phyloP scores from a whole-genome alignment of 1,140 invertebrate species.

The Philotrypesis tridentata region DNA sequence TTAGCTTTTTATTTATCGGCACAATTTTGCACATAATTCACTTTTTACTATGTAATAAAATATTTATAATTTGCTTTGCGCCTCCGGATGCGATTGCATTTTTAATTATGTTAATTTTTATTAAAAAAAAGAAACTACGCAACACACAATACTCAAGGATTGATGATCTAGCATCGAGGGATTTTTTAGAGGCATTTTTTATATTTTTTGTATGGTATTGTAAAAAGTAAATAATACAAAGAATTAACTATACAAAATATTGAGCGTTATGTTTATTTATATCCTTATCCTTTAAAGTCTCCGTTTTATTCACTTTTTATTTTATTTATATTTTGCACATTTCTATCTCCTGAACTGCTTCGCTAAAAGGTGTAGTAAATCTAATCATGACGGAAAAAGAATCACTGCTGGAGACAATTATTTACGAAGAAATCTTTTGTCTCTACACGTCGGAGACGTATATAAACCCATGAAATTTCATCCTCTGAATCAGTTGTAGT shows the following conservation, averaged over 20 bases:
- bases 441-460: not conserved
- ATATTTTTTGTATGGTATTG: constrained; percentile 23
- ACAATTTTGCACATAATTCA: constrained; percentile 4
- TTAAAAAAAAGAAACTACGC: constrained; percentile 1
- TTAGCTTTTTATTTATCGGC: constrained; percentile 35
- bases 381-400: constrained; percentile 37
- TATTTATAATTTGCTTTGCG: not conserved
- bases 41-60: constrained; percentile 11
- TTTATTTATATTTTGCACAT: not conserved
- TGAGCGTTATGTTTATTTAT: not conserved
- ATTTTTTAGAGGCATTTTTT: constrained; percentile 49
- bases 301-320: too few relatives aligned
- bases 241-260: constrained; percentile 9
- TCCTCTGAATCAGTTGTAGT: constrained; percentile 2
- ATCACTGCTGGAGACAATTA: constrained; percentile 38
- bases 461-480: constrained; percentile 32
- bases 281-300: not conserved
- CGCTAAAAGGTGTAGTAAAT: constrained; percentile 1
- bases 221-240: constrained; percentile 36
- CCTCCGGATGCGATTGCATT: constrained; percentile 20
- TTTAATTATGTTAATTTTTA: constrained; percentile 23
- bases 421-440: not conserved
- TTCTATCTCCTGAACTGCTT: not conserved
- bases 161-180: constrained; percentile 32
- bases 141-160: constrained; percentile 39